These are phyloP conservation scores for Xenopus tropicalis DNA, from an alignment of 2,113 vertebrate species.

Conservation along the genomic window DNA sequence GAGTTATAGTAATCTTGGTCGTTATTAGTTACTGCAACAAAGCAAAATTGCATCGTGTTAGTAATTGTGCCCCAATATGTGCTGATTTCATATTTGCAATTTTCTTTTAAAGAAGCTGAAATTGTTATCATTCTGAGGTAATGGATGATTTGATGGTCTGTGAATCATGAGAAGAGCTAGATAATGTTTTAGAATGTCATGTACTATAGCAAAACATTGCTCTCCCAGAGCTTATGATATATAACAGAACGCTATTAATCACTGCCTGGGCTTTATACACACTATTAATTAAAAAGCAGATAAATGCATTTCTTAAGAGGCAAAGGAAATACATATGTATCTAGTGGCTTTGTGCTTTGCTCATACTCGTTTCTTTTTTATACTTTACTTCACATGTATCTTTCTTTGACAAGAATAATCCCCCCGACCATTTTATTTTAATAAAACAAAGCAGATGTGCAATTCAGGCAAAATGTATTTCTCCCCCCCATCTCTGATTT, in stretches of 20 bases:
- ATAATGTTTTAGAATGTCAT: constrained; percentile 50
- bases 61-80: no score
- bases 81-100: no score
- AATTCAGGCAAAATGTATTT: constrained; percentile 51
- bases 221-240: constrained; percentile 51
- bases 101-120: no score
- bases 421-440: constrained; percentile 47
- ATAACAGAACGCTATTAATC: constrained; percentile 50
- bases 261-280: constrained; percentile 49
- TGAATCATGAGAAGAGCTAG: constrained; percentile 46
- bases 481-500: constrained; percentile 44
- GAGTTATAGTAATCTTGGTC: no score
- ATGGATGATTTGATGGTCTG: not conserved
- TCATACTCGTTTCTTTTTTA: constrained; percentile 48
- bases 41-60: no score
- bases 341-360: constrained; percentile 49
- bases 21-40: no score
- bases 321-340: constrained; percentile 47
- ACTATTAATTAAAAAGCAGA: constrained; percentile 55
- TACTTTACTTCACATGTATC: constrained; percentile 48
- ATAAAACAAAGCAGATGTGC: constrained; percentile 56
- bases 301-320: constrained; percentile 38
- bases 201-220: constrained; percentile 50
- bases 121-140: constrained; percentile 9
- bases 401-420: constrained; percentile 52